Base-by-base conservation (phyloP, 2,888 invertebrate genomes). In the Laothoe populi region DNA sequence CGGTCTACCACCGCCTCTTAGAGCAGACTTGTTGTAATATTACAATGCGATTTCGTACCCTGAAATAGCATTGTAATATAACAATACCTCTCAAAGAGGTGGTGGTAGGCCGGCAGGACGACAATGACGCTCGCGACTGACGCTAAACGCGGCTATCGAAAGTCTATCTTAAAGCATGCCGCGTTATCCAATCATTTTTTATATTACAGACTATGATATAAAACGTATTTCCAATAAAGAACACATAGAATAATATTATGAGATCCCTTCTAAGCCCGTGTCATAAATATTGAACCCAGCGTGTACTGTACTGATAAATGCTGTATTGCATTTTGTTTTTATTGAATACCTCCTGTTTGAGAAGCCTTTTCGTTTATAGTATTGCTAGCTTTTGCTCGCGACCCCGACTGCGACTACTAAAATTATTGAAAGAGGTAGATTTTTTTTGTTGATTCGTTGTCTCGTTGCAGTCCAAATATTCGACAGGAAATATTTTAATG, bases 221-320 rank as follows among this genome's bases (percentile, higher is more conserved):
- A 42, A 58, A 42, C 23, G n/a, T 38, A 40, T 38, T 40, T 23
- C 42, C 42, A 58, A 35, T 42, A 42, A 26, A 23, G 38, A 57
- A 40, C 40, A 35, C 19, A 26, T 31, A 21, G 45, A 46, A 46
- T 7, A 35, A 35, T 11, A 53, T 49, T 31, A 26, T 19, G 35
- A 31, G 19, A 53, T 11, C 53, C 53, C 19, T 53, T 53, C 53
- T 53, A 31, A 53, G 16, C 19, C 31, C 53, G 16, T 2, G 19
- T 53, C 53, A 53, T 53, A 53, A 53, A 53, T 53, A 53, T 53
- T 53, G 53, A 53, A 31, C 31, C 19, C 53, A 4, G 35, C 53
- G 31, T 53, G 53, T 53, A 19, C 53, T 4, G 31, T 10, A 35
- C 53, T 53, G 53, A 53, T 53, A 53, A 53, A 53, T 35, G 19